These are phyloP conservation scores for Brachypterus glaber DNA, from an alignment of 2,888 invertebrate species.

Conservation along the genomic window DNA sequence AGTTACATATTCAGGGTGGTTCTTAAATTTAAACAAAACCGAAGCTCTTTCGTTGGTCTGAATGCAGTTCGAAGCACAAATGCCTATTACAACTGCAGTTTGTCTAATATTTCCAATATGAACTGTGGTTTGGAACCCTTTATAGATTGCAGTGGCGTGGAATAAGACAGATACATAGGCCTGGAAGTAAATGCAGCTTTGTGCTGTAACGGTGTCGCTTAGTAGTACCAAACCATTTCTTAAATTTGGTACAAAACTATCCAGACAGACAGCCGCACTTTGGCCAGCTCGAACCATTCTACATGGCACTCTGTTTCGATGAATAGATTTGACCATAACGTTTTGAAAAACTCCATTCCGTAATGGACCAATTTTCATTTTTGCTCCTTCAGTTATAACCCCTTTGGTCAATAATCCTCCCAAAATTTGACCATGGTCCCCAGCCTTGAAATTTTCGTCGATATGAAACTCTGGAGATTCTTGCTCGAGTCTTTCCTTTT, in stretches of 20 bases:
- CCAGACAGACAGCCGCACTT: constrained; percentile 73
- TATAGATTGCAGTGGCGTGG: constrained; percentile 73
- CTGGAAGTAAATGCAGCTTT: constrained; percentile 56
- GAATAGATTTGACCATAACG: constrained; percentile 74
- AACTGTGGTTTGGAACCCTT: constrained; percentile 84
- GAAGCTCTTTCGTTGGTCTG: constrained; percentile 79
- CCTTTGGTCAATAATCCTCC: constrained; percentile 81
- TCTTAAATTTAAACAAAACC: constrained; percentile 79
- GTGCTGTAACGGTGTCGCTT: constrained; percentile 42
- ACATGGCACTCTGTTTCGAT: constrained; percentile 87
- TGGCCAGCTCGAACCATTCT: constrained; percentile 81
- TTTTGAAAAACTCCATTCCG: constrained; percentile 69
- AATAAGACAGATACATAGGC: constrained; percentile 84
- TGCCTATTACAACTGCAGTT: constrained; percentile 82
- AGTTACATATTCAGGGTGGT: constrained; percentile 81
- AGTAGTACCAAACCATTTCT: constrained; percentile 81
- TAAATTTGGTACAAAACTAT: constrained; percentile 50
- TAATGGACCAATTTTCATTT: constrained; percentile 65
- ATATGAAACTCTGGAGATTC: constrained; percentile 81
- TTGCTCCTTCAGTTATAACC: constrained; percentile 73
- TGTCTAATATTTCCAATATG: constrained; percentile 94
- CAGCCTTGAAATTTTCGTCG: constrained; percentile 85
- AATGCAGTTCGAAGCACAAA: constrained; percentile 54
- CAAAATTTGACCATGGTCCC: constrained; percentile 72
- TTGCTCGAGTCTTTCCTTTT: constrained; percentile 62